Evolutionary conservation across 2,888 invertebrate species (phyloP), one percentile per base, ranked within the genome.

Genomic region (Nomada hirtipes): DNA sequence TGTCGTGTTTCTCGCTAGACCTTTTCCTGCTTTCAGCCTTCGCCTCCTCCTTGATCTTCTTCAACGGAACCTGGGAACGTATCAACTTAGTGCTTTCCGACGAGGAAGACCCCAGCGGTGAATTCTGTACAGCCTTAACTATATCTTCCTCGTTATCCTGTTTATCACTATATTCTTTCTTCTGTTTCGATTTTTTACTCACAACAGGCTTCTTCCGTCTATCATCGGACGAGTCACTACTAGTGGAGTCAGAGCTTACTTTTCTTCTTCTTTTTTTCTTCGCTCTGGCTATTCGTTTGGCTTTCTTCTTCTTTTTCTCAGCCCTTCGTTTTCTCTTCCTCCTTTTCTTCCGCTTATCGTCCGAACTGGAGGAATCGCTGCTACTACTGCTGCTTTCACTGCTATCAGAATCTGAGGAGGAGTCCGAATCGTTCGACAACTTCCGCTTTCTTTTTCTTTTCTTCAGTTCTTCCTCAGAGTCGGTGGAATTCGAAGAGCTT

Each of bases 211-310:
- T 88, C 59, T 86, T 88, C 3, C 74, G 83, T 4, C 79, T 79
- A 29, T 79, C 88, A 11, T 92, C 90, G 0, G 91, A 92, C 18
- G 91, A 92, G 36, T 92, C 92, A 4, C 90, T 91, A 57, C 91
- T 92, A 29, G 91, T 92, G 2, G 92, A 92, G 18, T 91, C 91
- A 0, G 89, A 84, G 36, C 90, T 91, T 0, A 79, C 81, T 64
- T 87, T 90, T 76, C 87, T 90, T 64, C 76, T 89, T 18, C 91
- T 91, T 64, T 91, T 93, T 29, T 89, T 92, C 36, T 89, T 89
- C 47, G 85, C 88, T 13, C 84, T 91, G 7, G 86, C 85, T 13
- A 81, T 81, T 10, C 89, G 88, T 57, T 91, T 93, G 0, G 89
- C 86, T 73, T 91, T 92, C 76, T 89, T 92, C 64, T 89, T 91